Base-by-base conservation (phyloP, 2,888 invertebrate genomes). In the Oscheius sp. region DNA sequence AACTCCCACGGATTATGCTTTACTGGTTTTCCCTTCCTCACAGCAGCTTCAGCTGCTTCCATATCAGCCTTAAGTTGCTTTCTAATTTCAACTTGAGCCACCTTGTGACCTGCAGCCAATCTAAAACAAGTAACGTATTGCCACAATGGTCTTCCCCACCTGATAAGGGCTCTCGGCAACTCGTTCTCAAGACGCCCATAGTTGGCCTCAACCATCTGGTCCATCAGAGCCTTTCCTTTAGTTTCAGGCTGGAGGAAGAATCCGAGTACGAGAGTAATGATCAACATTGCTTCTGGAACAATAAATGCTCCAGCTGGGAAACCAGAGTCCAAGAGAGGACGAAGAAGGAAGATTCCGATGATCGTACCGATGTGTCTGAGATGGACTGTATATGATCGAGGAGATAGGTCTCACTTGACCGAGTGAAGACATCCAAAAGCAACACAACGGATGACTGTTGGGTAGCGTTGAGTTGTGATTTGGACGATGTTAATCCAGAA, bases 401-500 rank as follows among this genome's bases (percentile, higher is more conserved):
- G 32, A 62, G 37, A 10, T 32, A 63, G 10, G 21, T 13, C 79
- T 55, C 48, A 85, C 86, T 84, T 82, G 72, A 80, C 78, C 1
- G 82, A 78, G 57, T 87, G 85, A 35, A 87, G 75, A 65, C 79
- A 84, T 42, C 87, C 87, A 73, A 87, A 88, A 9, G 87, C 87
- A 50, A 85, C 78, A 66, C 86, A 85, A 60, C 87, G 75, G 63
- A 87, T 85, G 50, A 87, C 87, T 9, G 87, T 87, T 7, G 87
- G 87, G 60, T 88, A 87, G 29, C 85, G 68, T 73, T 84, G 86
- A 29, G 86, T 80, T 2, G 86, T 87, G 32, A 84, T 81, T 66
- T 80, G 86, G 48, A 87, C 79, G 37, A 87, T 87, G 75, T 86
- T 86, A 79, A 87, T 87, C 85, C 85, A 86, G 76, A 87, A 85